phyloP scores from a whole-genome alignment of 1,140 invertebrate species.

The Trichoplusia ni region DNA sequence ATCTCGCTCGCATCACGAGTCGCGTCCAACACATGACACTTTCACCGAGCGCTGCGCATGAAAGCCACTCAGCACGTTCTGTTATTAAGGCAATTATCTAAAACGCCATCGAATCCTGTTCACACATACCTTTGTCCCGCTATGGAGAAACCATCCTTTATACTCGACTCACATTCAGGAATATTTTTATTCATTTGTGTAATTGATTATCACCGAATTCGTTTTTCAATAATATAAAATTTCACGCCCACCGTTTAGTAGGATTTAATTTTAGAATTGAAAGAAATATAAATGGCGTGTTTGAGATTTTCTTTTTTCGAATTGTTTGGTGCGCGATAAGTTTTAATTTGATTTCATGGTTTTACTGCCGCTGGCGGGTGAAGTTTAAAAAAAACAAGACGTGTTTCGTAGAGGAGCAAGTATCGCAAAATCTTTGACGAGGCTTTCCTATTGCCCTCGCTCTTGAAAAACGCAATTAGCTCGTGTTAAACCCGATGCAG shows the following conservation, averaged over 20 bases:
- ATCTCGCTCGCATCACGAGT: conserved; percentile 22
- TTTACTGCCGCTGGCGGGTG: too few species aligned
- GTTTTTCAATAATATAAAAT: too few species aligned
- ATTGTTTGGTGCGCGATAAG: too few species aligned
- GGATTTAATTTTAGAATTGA: too few species aligned
- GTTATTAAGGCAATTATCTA: conserved; percentile 27
- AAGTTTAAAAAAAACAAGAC: too few species aligned
- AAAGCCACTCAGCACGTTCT: conserved; percentile 26
- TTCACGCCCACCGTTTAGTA: too few species aligned
- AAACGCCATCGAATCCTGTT: conserved; percentile 28
- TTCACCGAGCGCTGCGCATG: conserved; percentile 28
- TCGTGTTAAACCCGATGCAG: neutral
- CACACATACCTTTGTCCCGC: neutral
- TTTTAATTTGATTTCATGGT: too few species aligned
- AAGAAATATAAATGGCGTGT: too few species aligned
- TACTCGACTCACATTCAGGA: too few species aligned
- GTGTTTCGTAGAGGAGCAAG: neutral
- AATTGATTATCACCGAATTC: neutral
- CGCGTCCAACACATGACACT: conserved; percentile 20
- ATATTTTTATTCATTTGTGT: neutral
- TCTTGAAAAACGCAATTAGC: conserved; percentile 36
- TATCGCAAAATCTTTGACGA: neutral
- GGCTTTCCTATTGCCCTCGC: conserved; percentile 24
- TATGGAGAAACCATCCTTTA: too few species aligned
- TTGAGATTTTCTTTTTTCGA: too few species aligned